These are phyloP conservation scores for Orthosia gracilis DNA, from an alignment of 2,888 invertebrate genomes.

Conservation along the genomic window DNA sequence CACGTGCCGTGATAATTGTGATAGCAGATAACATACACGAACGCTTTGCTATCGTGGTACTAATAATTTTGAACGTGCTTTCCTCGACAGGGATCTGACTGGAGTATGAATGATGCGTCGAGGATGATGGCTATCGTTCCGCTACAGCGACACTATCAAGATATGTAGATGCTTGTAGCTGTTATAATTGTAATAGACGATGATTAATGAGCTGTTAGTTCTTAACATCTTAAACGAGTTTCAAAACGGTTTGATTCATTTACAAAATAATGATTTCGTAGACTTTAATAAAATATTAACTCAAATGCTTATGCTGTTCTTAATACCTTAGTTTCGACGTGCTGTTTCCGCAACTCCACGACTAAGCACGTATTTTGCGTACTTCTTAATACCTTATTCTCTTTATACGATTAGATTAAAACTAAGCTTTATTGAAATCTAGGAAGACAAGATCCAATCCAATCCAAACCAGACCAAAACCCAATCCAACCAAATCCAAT, in stretches of 20 bases:
- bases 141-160: neutral
- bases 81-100: slow-evolving; percentile 31
- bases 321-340: no score
- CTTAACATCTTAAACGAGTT: neutral
- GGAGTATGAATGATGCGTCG: slow-evolving; percentile 37
- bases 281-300: neutral
- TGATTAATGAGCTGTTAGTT: slow-evolving; percentile 28
- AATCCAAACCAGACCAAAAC: no score
- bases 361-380: no score
- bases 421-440: neutral
- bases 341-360: no score
- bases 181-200: neutral
- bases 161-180: neutral
- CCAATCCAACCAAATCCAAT: no score
- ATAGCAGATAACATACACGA: slow-evolving; percentile 61
- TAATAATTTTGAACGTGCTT: slow-evolving; percentile 16
- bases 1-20: slow-evolving; percentile 56
- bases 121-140: slow-evolving; percentile 7
- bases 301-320: neutral
- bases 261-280: neutral
- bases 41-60: slow-evolving; percentile 43
- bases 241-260: neutral
- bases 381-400: neutral
- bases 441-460: no score
- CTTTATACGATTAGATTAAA: neutral